These are phyloP conservation scores for Octomys mimax DNA, from an alignment of 2,797 vertebrate species.

Conservation along the genomic window DNA sequence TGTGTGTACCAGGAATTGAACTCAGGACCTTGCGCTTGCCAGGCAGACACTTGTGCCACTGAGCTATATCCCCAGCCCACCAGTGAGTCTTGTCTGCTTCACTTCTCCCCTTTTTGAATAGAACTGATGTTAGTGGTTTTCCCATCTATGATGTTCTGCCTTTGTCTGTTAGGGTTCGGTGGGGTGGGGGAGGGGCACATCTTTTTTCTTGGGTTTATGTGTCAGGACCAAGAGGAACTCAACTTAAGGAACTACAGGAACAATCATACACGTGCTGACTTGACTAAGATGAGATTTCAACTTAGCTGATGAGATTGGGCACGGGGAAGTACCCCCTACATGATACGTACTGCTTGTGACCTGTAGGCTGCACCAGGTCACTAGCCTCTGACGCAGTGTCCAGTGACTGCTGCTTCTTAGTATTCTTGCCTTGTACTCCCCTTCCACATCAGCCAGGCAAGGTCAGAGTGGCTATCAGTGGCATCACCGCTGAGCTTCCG, in stretches of 20 bases:
- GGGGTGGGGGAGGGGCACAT: not conserved
- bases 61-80: no score
- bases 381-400: not conserved
- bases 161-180: not conserved
- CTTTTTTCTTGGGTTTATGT: not conserved
- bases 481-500: no score
- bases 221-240: not conserved
- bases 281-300: not conserved
- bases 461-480: not conserved
- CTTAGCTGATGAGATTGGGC: not conserved
- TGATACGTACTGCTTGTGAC: not conserved
- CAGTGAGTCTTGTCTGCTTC: not conserved
- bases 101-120: not conserved
- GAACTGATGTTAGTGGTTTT: not conserved
- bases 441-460: not conserved
- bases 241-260: not conserved
- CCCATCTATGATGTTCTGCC: not conserved
- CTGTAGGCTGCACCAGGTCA: not conserved
- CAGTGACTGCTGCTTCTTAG: not conserved
- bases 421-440: not conserved
- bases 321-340: not conserved
- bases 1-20: no score
- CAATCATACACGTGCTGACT: not conserved
- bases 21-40: no score
- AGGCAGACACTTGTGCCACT: no score